Evolutionary conservation across 2,888 invertebrate genomes (phyloP).

Genomic region (Limenitis camilla): DNA sequence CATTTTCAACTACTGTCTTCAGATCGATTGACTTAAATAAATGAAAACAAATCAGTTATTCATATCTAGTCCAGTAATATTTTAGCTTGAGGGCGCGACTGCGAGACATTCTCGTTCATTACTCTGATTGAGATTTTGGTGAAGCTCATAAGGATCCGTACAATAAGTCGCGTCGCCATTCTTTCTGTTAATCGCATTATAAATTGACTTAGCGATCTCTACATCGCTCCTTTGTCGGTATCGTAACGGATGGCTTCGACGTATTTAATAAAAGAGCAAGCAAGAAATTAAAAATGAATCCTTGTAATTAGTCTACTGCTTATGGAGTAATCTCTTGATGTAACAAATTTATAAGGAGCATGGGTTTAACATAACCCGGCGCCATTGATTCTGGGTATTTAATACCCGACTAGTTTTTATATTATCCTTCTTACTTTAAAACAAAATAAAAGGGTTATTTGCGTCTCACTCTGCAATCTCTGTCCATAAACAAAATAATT

Average conservation of each 20-base stretch:
- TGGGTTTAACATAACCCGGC: neutral
- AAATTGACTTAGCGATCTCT: slow-evolving; percentile 61
- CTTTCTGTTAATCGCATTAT: slow-evolving; percentile 70
- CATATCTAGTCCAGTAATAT: slow-evolving; percentile 16
- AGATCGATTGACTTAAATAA: slow-evolving; percentile 46
- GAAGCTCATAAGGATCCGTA: slow-evolving; percentile 52
- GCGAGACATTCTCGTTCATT: slow-evolving; percentile 43
- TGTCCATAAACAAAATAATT: too few relatives aligned
- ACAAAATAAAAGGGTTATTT: too few relatives aligned
- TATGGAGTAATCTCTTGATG: slow-evolving; percentile 28
- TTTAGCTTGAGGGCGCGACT: slow-evolving; percentile 21
- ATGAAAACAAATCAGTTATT: slow-evolving; percentile 52
- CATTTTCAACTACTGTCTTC: slow-evolving; percentile 52
- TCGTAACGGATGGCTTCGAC: slow-evolving; percentile 48
- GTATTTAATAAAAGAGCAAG: slow-evolving; percentile 56
- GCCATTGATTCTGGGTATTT: too few relatives aligned
- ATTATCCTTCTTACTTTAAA: too few relatives aligned
- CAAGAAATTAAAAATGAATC: slow-evolving; percentile 48
- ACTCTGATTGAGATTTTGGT: slow-evolving; percentile 47
- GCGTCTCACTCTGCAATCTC: too few relatives aligned
- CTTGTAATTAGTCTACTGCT: slow-evolving; percentile 51
- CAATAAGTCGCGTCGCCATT: slow-evolving; percentile 62
- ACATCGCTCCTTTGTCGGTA: slow-evolving; percentile 60
- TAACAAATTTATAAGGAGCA: slow-evolving; percentile 15
- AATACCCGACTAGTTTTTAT: too few relatives aligned